Evolutionary conservation across 92 coral and sea anemone genomes (phyloP).

Genomic region (Hydrozoanthus gracilis): DNA sequence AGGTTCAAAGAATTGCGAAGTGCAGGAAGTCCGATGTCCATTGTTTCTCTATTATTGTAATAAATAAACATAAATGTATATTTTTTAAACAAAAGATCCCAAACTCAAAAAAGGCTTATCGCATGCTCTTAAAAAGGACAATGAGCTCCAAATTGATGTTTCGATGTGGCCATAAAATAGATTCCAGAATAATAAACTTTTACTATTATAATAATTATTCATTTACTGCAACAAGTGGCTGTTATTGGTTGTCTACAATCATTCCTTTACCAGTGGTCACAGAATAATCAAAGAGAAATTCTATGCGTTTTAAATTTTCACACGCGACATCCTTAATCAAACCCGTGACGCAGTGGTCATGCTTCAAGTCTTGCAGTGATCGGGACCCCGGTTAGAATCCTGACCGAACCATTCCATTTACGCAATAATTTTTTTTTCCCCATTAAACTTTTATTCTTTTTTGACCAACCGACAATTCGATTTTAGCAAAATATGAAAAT

Average conservation of each 20-base stretch:
- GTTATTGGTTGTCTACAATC: too few species aligned
- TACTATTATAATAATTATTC: too few species aligned
- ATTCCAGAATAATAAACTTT: neutral
- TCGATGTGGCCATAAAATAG: neutral
- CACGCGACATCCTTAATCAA: too few species aligned
- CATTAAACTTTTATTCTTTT: neutral
- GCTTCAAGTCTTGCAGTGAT: neutral
- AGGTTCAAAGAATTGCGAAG: neutral
- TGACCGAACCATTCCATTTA: too few species aligned
- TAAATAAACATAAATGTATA: too few species aligned
- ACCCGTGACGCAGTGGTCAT: neutral
- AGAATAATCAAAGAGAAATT: too few species aligned
- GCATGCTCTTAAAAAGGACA: neutral
- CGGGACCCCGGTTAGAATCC: neutral
- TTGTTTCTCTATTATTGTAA: neutral
- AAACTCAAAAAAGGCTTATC: neutral
- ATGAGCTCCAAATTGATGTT: neutral
- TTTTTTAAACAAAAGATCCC: neutral
- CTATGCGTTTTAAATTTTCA: too few species aligned
- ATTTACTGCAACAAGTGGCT: too few species aligned
- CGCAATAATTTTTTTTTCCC: neutral
- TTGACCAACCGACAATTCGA: too few species aligned
- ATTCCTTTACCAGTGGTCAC: too few species aligned
- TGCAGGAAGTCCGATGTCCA: neutral
- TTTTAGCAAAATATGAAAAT: too few species aligned